Evolutionary conservation across 35 echinoderm and acorn worm species (phyloP).

Genomic region (Stichopus chloronotus): DNA sequence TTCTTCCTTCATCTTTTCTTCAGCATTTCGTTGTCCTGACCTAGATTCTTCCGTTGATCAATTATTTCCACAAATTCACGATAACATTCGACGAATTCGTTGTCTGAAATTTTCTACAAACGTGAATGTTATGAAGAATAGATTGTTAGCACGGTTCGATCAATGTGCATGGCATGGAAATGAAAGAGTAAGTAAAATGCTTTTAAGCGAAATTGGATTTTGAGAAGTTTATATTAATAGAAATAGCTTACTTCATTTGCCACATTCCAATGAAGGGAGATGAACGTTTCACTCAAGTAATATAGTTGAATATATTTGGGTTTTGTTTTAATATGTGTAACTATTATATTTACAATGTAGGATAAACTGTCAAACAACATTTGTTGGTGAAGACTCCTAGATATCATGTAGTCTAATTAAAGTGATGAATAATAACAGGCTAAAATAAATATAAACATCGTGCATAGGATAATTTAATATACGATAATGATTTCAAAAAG

Average conservation of each 20-base stretch:
- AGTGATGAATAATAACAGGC: too few relatives aligned
- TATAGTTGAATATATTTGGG: too few relatives aligned
- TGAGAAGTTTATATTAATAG: not conserved
- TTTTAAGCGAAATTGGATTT: not conserved
- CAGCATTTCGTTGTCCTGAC: not conserved
- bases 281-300: too few relatives aligned
- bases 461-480: too few relatives aligned
- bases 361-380: too few relatives aligned
- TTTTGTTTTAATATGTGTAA: too few relatives aligned
- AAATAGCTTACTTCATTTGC: not conserved
- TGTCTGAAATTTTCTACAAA: not conserved
- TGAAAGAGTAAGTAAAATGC: not conserved
- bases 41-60: constrained; percentile 11
- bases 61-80: constrained; percentile 18
- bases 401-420: too few relatives aligned
- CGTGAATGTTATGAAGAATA: not conserved
- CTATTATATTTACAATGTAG: too few relatives aligned
- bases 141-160: not conserved
- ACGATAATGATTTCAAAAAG: too few relatives aligned
- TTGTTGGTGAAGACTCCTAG: too few relatives aligned
- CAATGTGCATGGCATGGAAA: not conserved
- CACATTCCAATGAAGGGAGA: not conserved
- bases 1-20: not conserved
- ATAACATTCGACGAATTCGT: not conserved
- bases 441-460: too few relatives aligned